Percentiles rank a stretch among this genome's conserved stretches.
Evolutionary conservation across 2,113 vertebrate species (phyloP).

Genomic region (Corynorhinus townsendii): DNA sequence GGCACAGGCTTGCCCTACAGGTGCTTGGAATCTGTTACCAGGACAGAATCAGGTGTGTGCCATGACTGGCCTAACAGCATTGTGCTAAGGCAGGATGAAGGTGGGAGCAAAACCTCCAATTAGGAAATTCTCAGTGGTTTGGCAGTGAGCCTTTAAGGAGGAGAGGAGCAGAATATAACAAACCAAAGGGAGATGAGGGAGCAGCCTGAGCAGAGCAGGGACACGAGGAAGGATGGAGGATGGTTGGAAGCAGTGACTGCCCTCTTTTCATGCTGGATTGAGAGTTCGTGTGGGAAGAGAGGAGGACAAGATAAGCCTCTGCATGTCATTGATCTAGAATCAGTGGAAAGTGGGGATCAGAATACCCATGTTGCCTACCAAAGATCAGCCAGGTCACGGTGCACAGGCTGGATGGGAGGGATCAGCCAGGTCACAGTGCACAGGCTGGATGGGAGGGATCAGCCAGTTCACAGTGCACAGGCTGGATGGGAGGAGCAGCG

Average conservation of each 20-base stretch:
- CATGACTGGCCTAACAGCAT: neutral
- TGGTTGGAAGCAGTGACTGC: no score
- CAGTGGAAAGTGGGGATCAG: neutral
- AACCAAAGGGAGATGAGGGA: neutral
- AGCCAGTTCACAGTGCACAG: neutral
- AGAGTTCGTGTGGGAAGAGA: neutral
- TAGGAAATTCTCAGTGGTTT: neutral
- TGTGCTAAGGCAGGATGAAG: neutral
- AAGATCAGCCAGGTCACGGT: neutral
- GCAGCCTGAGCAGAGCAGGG: no score
- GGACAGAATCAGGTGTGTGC: neutral
- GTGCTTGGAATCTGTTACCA: neutral
- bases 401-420: neutral
- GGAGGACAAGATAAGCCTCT: neutral
- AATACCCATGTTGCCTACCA: neutral
- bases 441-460: neutral
- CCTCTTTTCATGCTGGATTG: neutral
- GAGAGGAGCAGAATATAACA: neutral
- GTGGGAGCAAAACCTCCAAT: neutral
- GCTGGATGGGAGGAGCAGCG: no score
- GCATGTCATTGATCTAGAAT: neutral
- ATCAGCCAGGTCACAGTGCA: no score
- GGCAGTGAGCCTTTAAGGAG: neutral
- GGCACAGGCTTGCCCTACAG: neutral
- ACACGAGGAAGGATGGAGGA: neutral